Percentiles rank a stretch among this genome's conserved stretches.
Conservation (phyloP, 2,888 invertebrate genomes). For the Julus scandinavius region DNA sequence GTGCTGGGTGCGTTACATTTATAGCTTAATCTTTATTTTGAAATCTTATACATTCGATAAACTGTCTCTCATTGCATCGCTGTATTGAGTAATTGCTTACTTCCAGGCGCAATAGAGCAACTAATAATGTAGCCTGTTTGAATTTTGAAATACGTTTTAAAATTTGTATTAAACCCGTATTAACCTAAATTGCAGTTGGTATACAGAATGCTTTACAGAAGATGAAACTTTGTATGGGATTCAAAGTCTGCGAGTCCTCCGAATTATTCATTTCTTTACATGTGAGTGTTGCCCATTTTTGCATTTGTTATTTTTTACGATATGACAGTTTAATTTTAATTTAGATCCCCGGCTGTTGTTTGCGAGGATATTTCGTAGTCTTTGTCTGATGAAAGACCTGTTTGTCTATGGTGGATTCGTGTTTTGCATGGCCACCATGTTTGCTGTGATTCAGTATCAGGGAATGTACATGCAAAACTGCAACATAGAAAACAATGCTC, state of each 20-base stretch:
- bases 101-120: too few species aligned
- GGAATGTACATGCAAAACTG: neutral
- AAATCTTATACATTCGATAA: neutral
- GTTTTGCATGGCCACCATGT: neutral
- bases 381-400: constrained; percentile 29
- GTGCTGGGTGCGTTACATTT: neutral
- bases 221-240: neutral
- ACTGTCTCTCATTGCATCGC: too few species aligned
- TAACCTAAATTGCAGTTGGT: neutral
- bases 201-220: neutral
- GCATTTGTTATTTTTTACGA: neutral
- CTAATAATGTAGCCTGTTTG: too few species aligned
- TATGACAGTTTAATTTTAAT: neutral
- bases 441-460: neutral
- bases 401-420: constrained; percentile 18
- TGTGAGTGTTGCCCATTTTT: neutral
- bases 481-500: neutral
- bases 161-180: too few species aligned
- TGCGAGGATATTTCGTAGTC: neutral
- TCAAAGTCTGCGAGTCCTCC: neutral
- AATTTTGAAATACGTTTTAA: too few species aligned
- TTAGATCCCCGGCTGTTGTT: constrained; percentile 47
- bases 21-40: neutral
- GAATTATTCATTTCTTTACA: constrained; percentile 14
- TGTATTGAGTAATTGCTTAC: neutral